A percentile compares a stretch with the other conserved stretches of the same genome.
Evolutionary conservation across 2,888 invertebrate species (phyloP).

Genomic region (Drosophila nigricruria): DNA sequence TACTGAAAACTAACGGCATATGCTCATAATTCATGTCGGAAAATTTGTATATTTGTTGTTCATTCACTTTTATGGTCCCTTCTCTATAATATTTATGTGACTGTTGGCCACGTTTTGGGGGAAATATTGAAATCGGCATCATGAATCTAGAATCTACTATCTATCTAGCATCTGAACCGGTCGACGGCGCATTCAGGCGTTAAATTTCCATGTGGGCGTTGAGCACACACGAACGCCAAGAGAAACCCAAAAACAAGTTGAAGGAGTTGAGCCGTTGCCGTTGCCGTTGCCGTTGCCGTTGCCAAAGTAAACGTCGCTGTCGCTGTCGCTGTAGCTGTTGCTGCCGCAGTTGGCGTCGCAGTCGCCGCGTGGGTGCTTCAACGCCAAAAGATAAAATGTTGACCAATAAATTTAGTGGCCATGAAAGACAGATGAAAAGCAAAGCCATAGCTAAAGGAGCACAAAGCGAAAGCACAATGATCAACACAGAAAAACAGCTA

Average conservation of each 20-base stretch:
- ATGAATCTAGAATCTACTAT: conserved; percentile 42
- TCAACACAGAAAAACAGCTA: conserved; percentile 39
- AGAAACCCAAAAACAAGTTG: conserved; percentile 59
- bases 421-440: conserved; percentile 65
- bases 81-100: conserved; percentile 46
- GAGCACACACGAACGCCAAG: conserved; percentile 33
- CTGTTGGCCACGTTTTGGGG: conserved; percentile 56
- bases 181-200: conserved; percentile 70
- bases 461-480: conserved; percentile 45
- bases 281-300: conserved; percentile 24
- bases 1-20: conserved; percentile 56
- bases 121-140: conserved; percentile 42
- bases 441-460: conserved; percentile 38
- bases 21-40: conserved; percentile 62
- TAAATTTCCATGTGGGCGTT: conserved; percentile 76
- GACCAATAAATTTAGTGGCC: conserved; percentile 76
- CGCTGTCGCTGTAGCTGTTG: too few relatives aligned
- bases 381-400: conserved; percentile 68
- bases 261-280: conserved; percentile 48
- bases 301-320: conserved; percentile 10
- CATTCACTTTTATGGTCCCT: conserved; percentile 25
- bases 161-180: conserved; percentile 55
- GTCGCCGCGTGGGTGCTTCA: conserved; percentile 53
- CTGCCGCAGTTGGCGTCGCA: conserved; percentile 2
- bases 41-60: conserved; percentile 36